Evolutionary conservation across 2,113 vertebrate species (phyloP), one percentile per base, ranked within the genome.

Genomic region (Leiothrix lutea): DNA sequence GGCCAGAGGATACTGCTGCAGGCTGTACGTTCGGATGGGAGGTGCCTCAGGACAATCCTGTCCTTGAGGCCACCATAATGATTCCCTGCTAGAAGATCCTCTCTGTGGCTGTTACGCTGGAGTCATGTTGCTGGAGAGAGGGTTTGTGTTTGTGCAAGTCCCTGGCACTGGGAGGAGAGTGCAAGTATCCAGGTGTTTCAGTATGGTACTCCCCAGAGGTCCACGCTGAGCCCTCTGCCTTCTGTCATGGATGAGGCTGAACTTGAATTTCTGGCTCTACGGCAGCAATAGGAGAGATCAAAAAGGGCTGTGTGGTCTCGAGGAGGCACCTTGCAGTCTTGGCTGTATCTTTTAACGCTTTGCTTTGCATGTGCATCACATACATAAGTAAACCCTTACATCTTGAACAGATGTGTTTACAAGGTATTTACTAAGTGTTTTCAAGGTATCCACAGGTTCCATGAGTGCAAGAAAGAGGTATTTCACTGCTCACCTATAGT

Each of bases 21-120:
- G 8, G 7, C 38, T 38, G 8, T 14, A 57, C 66, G 4, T 67
- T 25, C 58, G 69, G 22, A 38, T 42, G 35, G n/a, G 35, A 94
- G 14, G 24, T 67, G 44, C 33, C 23, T 82, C 33, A 35, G 73
- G n/a, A 38, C 11, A 54, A 22, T 9, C 29, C 14, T 29, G 65
- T 79, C 48, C 57, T 60, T 72, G 48, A 5, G 35, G 16, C 14
- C 12, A 38, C 38, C 5, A 29, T 17, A 16, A 64, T 33, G 26
- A 12, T 57, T 60, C 40, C 40, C 23, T 31, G 36, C 33, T 48
- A 44, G 17, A 22, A 45, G 60, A 78, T 53, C 14, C 5, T 57
- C 23, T 65, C 60, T 61, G 60, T 1, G 1, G 3, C 14, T 69
- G 9, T 53, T 50, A 4, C 0, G 0, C 22, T 33, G n/a, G n/a